phyloP scores from a whole-genome alignment of 2,113 vertebrate species.

The Gobio gobio region DNA sequence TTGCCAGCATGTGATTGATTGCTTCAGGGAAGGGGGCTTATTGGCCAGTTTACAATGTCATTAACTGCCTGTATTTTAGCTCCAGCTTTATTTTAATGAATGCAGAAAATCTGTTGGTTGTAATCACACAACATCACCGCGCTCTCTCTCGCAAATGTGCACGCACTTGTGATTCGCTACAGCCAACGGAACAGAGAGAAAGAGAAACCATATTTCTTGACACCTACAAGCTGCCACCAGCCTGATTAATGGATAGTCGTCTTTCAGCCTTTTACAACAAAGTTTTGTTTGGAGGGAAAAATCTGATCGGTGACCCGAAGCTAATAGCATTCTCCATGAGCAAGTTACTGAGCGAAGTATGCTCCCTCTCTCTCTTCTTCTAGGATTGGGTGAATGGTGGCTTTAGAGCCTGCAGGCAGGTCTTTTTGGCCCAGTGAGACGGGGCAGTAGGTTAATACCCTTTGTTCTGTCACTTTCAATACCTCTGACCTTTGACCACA shows the following conservation, averaged over 20 bases:
- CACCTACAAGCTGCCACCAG: constrained; percentile 54
- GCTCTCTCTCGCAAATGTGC: constrained; percentile 4
- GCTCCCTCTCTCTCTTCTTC: constrained; percentile 47
- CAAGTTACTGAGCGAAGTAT: constrained; percentile 53
- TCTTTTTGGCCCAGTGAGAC: constrained; percentile 34
- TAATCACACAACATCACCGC: constrained; percentile 60
- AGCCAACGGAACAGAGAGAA: constrained; percentile 39
- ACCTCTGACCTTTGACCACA: constrained; percentile 46
- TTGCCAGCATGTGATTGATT: constrained; percentile 65
- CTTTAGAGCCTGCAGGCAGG: constrained; percentile 48
- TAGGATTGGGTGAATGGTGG: constrained; percentile 39
- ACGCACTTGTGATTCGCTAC: constrained; percentile 26
- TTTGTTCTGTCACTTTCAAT: constrained; percentile 30
- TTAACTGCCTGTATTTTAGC: constrained; percentile 59
- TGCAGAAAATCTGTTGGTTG: constrained; percentile 66
- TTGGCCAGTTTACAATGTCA: constrained; percentile 65
- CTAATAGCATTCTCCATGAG: constrained; percentile 62
- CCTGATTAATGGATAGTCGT: constrained; percentile 61
- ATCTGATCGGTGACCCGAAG: constrained; percentile 55
- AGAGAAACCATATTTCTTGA: constrained; percentile 58
- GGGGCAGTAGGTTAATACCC: constrained; percentile 41
- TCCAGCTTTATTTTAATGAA: constrained; percentile 64
- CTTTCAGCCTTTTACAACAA: constrained; percentile 60
- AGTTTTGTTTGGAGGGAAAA: constrained; percentile 62
- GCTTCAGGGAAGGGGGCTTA: constrained; percentile 61